A percentile compares a stretch with the other conserved stretches of the same genome.
These are phyloP conservation scores for Pitta sordida DNA, from an alignment of 2,113 vertebrate genomes.

Conservation along the genomic window DNA sequence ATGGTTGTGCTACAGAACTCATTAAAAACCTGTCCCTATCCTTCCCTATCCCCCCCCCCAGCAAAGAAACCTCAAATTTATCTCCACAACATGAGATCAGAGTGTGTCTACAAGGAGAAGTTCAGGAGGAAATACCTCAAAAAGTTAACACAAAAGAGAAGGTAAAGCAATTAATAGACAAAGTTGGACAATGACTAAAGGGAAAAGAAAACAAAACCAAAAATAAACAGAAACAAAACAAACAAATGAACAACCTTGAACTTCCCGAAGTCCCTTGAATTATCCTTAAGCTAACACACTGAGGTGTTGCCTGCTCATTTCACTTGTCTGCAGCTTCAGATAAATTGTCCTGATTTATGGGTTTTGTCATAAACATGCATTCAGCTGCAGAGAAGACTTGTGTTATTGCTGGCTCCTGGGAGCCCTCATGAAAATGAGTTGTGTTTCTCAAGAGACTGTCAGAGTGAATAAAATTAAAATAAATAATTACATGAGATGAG, in stretches of 20 bases:
- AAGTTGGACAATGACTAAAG: background rate
- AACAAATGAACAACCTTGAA: too few relatives aligned
- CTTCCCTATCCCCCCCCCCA: background rate
- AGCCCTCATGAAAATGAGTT: slow-evolving; percentile 7
- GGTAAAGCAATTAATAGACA: background rate
- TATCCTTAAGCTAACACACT: background rate
- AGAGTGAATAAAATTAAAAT: slow-evolving; percentile 30
- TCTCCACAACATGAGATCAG: background rate
- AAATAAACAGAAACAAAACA: too few relatives aligned
- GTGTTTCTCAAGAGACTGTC: background rate
- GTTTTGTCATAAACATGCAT: background rate
- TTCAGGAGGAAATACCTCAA: background rate
- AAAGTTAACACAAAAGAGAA: background rate
- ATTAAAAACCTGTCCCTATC: background rate
- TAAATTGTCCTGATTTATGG: background rate
- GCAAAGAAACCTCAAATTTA: background rate
- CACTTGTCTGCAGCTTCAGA: background rate
- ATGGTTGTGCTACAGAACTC: background rate
- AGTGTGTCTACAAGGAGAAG: background rate
- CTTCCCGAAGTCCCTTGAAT: background rate
- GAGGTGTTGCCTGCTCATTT: background rate
- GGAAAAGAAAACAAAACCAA: background rate
- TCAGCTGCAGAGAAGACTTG: background rate
- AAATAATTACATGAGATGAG: slow-evolving; percentile 50
- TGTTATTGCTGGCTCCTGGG: background rate